Evolutionary conservation across 30 jellyfish, hydroid and myxozoan genomes (phyloP), one percentile per base, ranked within the genome.

Genomic region (Morbakka virulenta): DNA sequence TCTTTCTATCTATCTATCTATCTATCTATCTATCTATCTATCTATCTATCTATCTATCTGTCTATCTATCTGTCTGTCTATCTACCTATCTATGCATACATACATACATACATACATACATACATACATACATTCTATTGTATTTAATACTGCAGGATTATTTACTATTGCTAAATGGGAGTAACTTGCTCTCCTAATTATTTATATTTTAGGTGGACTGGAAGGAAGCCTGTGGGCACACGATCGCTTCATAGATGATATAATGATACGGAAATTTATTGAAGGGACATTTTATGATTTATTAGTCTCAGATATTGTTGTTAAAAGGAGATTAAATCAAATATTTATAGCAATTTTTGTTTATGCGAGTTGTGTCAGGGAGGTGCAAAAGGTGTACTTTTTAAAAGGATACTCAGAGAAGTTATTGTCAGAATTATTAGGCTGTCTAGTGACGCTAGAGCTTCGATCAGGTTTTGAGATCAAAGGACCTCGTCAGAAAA

Each of bases 191-290:
- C 24, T 4, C 6, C 47, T 36, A 11, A 0, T 32, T 32, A 11
- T 2, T 84, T 65, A 13, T 64, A 6, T 89, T 62, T 2, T 28
- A 89, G 97, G 97, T 82, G 95, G 97, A 12, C 61, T 89, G 6
- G 79, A 82, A 64, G 97, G 97, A 67, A 89, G 97, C 31, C 81
- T 81, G 34, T 89, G 97, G 97, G 95, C 94, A 4, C 96, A 93
- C 66, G 97, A 89, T 48, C 48, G 97, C 33, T 77, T 89, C 48
- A 76, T 75, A 1, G 97, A 89, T 52, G 97, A 89, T 75, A 67
- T 89, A 13, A 83, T 89, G 94, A 89, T 89, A 32, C 87, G 96
- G 2, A 83, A 83, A 50, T 78, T 89, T 72, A 64, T 89, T 50
- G 94, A 83, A 79, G 97, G 97, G 26, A 89, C 97, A 1, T 89